These are phyloP conservation scores for Xyrauchen texanus DNA, from an alignment of 2,113 vertebrate genomes.

Conservation along the genomic window DNA sequence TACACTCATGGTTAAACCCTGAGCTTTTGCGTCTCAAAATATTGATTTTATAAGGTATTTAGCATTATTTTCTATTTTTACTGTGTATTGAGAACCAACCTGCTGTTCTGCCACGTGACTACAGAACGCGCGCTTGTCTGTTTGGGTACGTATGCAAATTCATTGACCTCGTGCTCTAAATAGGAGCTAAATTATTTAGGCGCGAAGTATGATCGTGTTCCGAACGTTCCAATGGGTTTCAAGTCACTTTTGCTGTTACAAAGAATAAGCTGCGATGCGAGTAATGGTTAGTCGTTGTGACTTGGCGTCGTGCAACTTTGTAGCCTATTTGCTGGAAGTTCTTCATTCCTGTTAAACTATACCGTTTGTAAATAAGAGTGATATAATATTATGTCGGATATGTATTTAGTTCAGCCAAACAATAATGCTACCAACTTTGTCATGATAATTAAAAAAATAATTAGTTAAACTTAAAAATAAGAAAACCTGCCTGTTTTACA, in stretches of 20 bases:
- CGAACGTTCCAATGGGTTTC: conserved; percentile 36
- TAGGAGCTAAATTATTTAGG: conserved; percentile 66
- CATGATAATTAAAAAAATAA: too few relatives aligned
- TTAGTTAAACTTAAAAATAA: background rate
- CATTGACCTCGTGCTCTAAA: conserved; percentile 40
- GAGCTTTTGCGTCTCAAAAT: background rate
- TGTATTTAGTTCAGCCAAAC: too few relatives aligned
- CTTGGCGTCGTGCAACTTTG: background rate
- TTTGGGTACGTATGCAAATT: conserved; percentile 77
- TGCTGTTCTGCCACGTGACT: conserved; percentile 14
- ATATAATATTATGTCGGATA: too few relatives aligned
- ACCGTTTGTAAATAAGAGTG: too few relatives aligned
- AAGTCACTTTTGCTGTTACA: background rate
- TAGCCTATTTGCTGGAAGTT: background rate
- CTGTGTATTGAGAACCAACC: background rate
- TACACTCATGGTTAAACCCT: background rate
- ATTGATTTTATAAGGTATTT: background rate
- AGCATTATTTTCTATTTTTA: background rate
- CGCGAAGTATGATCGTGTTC: conserved; percentile 51
- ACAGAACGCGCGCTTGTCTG: conserved; percentile 47
- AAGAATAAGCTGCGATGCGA: background rate
- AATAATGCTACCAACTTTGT: too few relatives aligned
- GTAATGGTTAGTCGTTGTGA: background rate
- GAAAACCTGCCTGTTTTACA: background rate
- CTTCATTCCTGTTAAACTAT: too few relatives aligned